phyloP scores from a whole-genome alignment of 2,888 invertebrate genomes.

The Hydraecia micacea region DNA sequence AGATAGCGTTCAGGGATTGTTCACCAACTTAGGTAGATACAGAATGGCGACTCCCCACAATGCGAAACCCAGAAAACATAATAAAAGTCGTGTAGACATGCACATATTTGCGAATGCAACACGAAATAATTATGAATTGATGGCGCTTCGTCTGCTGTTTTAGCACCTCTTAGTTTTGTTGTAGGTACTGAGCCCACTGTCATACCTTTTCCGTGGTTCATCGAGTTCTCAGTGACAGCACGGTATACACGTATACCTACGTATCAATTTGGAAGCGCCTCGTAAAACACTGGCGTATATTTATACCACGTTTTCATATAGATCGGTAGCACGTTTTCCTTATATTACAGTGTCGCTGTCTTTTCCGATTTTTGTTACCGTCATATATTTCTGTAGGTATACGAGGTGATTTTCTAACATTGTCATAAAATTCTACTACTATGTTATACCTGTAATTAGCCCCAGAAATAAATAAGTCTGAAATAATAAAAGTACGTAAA shows the following conservation, averaged over 20 bases:
- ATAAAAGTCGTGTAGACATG: neutral
- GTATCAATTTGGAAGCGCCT: slow-evolving; percentile 36
- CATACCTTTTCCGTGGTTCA: slow-evolving; percentile 9
- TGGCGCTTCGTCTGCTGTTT: neutral
- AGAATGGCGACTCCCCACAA: slow-evolving; percentile 10
- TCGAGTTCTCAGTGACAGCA: slow-evolving; percentile 14
- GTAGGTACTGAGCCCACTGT: neutral
- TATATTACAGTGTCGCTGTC: slow-evolving; percentile 19
- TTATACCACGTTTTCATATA: slow-evolving; percentile 42
- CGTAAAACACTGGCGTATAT: slow-evolving; percentile 46
- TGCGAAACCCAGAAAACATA: too few relatives aligned
- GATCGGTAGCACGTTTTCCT: slow-evolving; percentile 34
- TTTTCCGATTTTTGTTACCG: slow-evolving; percentile 25
- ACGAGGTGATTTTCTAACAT: neutral
- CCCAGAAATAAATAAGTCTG: neutral
- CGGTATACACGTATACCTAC: slow-evolving; percentile 14
- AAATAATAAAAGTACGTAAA: neutral
- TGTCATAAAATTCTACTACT: neutral
- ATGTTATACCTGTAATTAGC: neutral
- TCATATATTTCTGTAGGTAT: neutral
- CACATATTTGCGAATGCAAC: neutral
- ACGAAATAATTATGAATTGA: neutral
- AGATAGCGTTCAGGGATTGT: slow-evolving; percentile 33
- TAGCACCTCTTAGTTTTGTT: neutral
- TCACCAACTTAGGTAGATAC: neutral